These are phyloP conservation scores for Harlomillsia oculata DNA, from an alignment of 1,140 invertebrate genomes.

Conservation along the genomic window DNA sequence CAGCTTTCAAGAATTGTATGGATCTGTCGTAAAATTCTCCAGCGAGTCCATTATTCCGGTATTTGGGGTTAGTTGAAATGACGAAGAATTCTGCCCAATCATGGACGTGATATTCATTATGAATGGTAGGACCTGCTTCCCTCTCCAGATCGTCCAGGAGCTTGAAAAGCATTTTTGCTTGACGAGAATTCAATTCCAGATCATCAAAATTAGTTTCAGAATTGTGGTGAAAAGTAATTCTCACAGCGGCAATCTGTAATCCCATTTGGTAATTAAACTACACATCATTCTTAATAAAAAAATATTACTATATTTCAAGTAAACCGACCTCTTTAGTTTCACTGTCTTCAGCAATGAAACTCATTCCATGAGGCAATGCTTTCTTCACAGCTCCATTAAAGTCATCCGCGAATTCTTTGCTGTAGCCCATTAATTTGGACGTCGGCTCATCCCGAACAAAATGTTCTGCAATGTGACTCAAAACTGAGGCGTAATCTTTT, in stretches of 20 bases:
- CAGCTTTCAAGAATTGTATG: background rate
- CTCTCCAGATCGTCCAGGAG: conserved; percentile 9
- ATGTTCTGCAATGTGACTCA: conserved; percentile 6
- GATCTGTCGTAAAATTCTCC: conserved; percentile 15
- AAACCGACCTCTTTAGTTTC: conserved; percentile 9
- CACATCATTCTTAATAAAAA: background rate
- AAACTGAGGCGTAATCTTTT: conserved; percentile 9
- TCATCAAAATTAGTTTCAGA: background rate
- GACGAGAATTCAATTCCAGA: background rate
- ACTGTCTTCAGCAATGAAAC: conserved; percentile 15
- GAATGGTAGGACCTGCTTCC: background rate
- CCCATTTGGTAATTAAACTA: background rate
- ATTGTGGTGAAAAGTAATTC: conserved; percentile 13
- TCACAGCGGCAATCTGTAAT: conserved; percentile 12
- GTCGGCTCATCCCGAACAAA: conserved; percentile 14
- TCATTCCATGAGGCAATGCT: conserved; percentile 5
- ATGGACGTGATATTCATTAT: background rate
- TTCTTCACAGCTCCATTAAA: background rate
- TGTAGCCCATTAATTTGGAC: conserved; percentile 4
- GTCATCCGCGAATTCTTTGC: conserved; percentile 12
- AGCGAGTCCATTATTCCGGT: conserved; percentile 1
- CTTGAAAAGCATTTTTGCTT: conserved; percentile 6
- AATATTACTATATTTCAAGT: background rate
- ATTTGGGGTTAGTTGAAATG: background rate
- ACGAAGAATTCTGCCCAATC: conserved; percentile 3